Evolutionary conservation across 1,140 invertebrate genomes (phyloP).

Genomic region (Habropoda laboriosa): DNA sequence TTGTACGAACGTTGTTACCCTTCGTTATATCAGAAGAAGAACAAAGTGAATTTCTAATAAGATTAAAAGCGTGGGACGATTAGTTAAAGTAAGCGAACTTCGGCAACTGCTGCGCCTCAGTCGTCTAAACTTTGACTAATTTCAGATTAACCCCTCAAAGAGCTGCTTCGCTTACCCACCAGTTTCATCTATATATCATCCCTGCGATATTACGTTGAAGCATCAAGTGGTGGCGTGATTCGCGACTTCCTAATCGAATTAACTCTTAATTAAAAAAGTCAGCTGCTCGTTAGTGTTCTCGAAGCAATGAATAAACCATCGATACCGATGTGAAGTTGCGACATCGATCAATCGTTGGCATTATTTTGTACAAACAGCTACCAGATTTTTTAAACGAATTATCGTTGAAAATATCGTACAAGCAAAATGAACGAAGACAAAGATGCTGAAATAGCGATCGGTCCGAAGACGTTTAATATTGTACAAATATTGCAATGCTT

Average conservation of each 20-base stretch:
- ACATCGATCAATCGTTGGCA: not conserved
- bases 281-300: too few relatives aligned
- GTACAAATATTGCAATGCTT: not conserved
- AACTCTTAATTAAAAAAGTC: not conserved
- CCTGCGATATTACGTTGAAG: not conserved
- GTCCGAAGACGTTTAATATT: not conserved
- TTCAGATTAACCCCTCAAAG: slow-evolving; percentile 11
- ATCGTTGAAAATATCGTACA: not conserved
- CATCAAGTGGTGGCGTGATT: slow-evolving; percentile 28
- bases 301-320: too few relatives aligned
- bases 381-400: not conserved
- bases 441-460: not conserved
- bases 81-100: not conserved
- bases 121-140: slow-evolving; percentile 22
- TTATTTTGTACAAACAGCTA: not conserved
- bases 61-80: slow-evolving; percentile 8
- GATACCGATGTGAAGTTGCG: not conserved
- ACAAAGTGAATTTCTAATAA: slow-evolving; percentile 10
- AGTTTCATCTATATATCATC: not conserved
- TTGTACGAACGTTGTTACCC: not conserved
- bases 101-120: not conserved
- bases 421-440: slow-evolving; percentile 18
- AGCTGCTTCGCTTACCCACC: not conserved
- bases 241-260: not conserved
- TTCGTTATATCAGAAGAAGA: not conserved